Percentiles rank a stretch among this genome's conserved stretches.
Conservation (phyloP, 30 jellyfish, hydroid and myxozoan genomes). For the Aurelia sp. region DNA sequence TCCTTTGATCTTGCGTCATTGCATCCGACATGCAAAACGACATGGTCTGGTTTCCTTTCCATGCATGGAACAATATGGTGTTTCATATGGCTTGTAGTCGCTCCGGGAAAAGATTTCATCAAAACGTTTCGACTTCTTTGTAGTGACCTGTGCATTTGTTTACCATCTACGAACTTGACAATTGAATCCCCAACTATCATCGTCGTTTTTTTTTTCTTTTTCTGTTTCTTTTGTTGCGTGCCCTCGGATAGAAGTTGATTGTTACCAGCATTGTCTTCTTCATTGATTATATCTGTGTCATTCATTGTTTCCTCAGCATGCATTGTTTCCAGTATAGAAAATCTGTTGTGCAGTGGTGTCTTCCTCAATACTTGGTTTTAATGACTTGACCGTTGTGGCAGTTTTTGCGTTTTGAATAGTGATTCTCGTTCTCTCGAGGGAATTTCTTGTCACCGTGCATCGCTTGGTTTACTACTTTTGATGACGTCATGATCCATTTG, state of each 20-base stretch:
- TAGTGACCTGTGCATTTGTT: slow-evolving; percentile 16
- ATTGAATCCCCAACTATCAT: slow-evolving; percentile 2
- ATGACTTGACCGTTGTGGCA: slow-evolving; percentile 3
- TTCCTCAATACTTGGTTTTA: slow-evolving; percentile 20
- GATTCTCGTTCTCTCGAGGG: neutral
- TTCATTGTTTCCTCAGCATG: slow-evolving; percentile 31
- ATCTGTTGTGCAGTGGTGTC: slow-evolving; percentile 29
- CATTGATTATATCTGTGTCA: slow-evolving; percentile 19
- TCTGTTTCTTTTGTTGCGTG: no score
- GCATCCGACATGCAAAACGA: slow-evolving; percentile 23
- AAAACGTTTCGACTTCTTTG: slow-evolving; percentile 15
- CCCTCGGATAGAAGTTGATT: slow-evolving; percentile 3
- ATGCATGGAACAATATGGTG: slow-evolving; percentile 40
- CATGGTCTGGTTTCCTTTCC: slow-evolving; percentile 37
- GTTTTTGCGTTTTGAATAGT: neutral
- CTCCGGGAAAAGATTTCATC: slow-evolving; percentile 35
- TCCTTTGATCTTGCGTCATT: slow-evolving; percentile 40
- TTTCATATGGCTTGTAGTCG: slow-evolving; percentile 44
- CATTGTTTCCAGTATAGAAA: slow-evolving; percentile 20
- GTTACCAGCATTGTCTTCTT: slow-evolving; percentile 22
- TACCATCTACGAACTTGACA: slow-evolving; percentile 18
- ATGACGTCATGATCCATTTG: slow-evolving; percentile 30
- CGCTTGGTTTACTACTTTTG: slow-evolving; percentile 11
- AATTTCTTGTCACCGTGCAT: slow-evolving; percentile 2
- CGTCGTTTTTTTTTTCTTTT: neutral